Percentiles rank a stretch among this genome's conserved stretches.
These are phyloP conservation scores for Podocnemis expansa DNA, from an alignment of 2,113 vertebrate species.

Conservation along the genomic window DNA sequence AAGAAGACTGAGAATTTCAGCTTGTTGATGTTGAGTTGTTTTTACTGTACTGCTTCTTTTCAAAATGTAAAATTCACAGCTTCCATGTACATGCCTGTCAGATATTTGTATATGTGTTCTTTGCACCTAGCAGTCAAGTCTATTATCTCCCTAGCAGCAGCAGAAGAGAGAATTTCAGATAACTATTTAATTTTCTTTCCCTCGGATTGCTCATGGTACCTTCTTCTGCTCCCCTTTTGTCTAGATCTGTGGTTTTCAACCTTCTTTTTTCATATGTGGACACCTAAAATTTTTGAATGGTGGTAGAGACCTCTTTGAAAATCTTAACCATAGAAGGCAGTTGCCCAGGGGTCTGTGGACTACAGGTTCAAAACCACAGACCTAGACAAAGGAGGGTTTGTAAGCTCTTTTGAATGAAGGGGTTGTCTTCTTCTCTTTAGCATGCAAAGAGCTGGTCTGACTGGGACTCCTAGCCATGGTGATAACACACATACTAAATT, in stretches of 20 bases:
- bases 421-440: neutral
- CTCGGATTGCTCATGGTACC: neutral
- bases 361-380: too few relatives aligned
- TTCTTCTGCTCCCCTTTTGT: neutral
- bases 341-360: too few relatives aligned
- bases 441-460: too few relatives aligned
- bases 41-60: constrained; percentile 34
- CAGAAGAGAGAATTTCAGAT: constrained; percentile 25
- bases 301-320: too few relatives aligned
- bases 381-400: neutral
- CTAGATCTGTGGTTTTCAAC: neutral
- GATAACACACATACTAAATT: neutral
- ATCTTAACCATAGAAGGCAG: too few relatives aligned
- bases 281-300: too few relatives aligned
- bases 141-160: neutral
- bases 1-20: constrained; percentile 33
- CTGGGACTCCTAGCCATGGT: neutral
- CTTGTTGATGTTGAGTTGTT: constrained; percentile 40
- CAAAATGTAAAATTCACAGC: constrained; percentile 23
- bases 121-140: neutral
- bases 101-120: neutral
- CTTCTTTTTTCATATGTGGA: too few relatives aligned
- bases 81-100: neutral
- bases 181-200: constrained; percentile 12
- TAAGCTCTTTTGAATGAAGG: neutral